Conservation (phyloP, 2,888 invertebrate species). For the Morpho deidamia region DNA sequence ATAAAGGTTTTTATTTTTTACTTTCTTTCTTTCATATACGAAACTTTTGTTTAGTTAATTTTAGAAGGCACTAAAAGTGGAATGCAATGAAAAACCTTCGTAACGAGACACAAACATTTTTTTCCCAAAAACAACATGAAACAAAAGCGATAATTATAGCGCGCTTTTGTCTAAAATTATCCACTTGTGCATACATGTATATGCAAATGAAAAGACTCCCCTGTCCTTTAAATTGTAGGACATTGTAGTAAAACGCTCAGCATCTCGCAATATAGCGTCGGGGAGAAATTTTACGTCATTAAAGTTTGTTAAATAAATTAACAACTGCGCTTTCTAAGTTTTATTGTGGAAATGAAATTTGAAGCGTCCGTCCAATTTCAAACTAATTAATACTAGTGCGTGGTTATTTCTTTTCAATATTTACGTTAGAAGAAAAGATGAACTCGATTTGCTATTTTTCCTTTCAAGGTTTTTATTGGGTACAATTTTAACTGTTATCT, state of each 20-base stretch:
- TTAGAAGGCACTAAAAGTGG: no score
- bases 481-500: no score
- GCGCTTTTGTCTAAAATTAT: conserved; percentile 1
- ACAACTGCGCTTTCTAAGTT: background rate
- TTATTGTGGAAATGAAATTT: background rate
- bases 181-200: conserved; percentile 1
- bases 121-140: background rate
- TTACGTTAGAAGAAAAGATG: no score
- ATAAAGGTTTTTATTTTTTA: no score
- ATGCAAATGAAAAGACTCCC: conserved; percentile 2
- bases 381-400: no score
- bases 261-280: background rate
- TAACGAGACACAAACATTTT: background rate
- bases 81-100: background rate
- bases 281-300: background rate
- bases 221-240: conserved; percentile 4
- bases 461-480: no score
- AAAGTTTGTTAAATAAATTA: conserved; percentile 1
- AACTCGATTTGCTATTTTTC: no score
- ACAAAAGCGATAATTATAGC: background rate
- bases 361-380: background rate
- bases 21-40: no score
- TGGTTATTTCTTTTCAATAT: no score
- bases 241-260: background rate
- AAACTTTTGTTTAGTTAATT: no score